Base-by-base conservation (phyloP, 2,888 invertebrate species). In the Gnatocerus cornutus region DNA sequence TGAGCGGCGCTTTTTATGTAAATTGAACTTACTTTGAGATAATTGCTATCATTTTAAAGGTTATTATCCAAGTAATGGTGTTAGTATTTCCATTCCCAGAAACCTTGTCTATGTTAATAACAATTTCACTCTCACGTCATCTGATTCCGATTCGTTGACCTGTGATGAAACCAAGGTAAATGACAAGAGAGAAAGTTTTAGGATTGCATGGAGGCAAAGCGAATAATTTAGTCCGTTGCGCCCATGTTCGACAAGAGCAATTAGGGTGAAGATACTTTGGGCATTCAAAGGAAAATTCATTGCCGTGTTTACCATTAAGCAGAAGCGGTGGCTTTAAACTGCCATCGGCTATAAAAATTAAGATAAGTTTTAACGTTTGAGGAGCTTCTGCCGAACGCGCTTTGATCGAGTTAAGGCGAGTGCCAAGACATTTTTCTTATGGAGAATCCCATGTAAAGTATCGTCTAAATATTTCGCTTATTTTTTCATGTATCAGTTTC, bases 261-360 rank as follows among this genome's bases (percentile, higher is more conserved):
- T 56, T 56, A 56, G 43, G 10, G 21, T 12, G 53, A 14, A 14
- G 37, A 53, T 37, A 37, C 9, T 61, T 61, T 48, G 16, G 30
- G 21, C 5, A 21, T 0, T 27, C 37, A 21, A 48, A 37, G 58
- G n/a, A 37, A 53, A 53, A 53, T 53, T 37, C 33, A 56, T 46
- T 10, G 61, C 48, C 37, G 48, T 61, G 50, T 61, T 61, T 61
- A 46, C 61, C 33, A 37, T 30, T 37, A 62, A 39, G 46, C 45
- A 29, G 50, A 13, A 62, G 62, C 39, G 45, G 27, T 41, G 30
- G 41, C 52, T 41, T 52, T 52, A 52, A 63, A 52, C 27, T n/a
- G 46, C 59, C 52, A 21, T 12, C 10, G 16, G 37, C 55, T 41
- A 55, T 65, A 65, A 65, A 65, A 65, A 65, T 65, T 65, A 65